phyloP scores from a whole-genome alignment of 1,140 invertebrate genomes.

The Ylistrum balloti region DNA sequence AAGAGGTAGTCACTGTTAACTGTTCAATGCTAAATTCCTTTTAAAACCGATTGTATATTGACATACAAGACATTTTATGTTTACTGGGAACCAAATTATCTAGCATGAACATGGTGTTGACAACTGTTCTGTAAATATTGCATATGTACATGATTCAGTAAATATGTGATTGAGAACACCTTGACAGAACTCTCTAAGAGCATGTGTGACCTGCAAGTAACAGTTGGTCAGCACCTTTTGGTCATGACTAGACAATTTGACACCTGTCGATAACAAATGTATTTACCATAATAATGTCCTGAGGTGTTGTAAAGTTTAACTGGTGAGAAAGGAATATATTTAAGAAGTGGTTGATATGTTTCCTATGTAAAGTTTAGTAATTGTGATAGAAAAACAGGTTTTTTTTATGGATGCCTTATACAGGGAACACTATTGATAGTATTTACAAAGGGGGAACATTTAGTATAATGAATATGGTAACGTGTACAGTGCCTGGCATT shows the following conservation, averaged over 20 bases:
- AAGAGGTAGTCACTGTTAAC: background rate
- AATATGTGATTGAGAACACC: background rate
- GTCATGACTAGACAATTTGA: background rate
- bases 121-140: constrained; percentile 21
- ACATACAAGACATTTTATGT: background rate
- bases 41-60: background rate
- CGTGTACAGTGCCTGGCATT: background rate
- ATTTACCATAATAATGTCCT: too few species aligned
- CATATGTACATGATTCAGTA: background rate
- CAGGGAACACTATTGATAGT: too few species aligned
- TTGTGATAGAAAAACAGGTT: too few species aligned
- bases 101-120: background rate
- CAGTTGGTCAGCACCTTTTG: background rate
- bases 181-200: background rate
- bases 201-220: too few species aligned
- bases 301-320: too few species aligned
- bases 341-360: too few species aligned
- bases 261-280: background rate
- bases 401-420: too few species aligned
- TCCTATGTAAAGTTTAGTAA: too few species aligned
- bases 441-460: too few species aligned
- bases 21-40: background rate
- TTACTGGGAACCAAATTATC: background rate
- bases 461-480: too few species aligned
- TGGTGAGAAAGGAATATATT: too few species aligned